Conservation (phyloP, 2,888 invertebrate genomes). For the Troides helena region DNA sequence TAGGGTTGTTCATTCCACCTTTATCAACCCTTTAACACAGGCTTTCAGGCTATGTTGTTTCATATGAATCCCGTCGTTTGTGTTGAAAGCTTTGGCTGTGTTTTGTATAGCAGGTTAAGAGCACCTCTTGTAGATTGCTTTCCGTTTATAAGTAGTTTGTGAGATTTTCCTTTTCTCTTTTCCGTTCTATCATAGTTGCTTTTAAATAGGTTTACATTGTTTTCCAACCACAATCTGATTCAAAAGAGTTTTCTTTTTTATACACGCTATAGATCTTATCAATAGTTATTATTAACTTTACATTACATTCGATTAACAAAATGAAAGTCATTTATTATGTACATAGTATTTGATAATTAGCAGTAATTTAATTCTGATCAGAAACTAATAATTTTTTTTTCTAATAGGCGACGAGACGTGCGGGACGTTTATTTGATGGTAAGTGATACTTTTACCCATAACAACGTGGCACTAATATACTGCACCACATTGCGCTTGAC, state of each 20-base stretch:
- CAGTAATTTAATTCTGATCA: too few relatives aligned
- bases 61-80: constrained; percentile 37
- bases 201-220: constrained; percentile 17
- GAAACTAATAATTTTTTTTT: too few relatives aligned
- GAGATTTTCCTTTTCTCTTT: constrained; percentile 11
- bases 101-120: constrained; percentile 69
- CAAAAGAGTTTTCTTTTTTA: background rate
- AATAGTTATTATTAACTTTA: too few relatives aligned
- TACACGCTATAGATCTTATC: too few relatives aligned
- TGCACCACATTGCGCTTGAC: too few relatives aligned
- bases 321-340: too few relatives aligned
- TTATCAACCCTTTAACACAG: background rate
- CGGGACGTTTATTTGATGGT: too few relatives aligned
- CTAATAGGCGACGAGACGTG: too few relatives aligned
- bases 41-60: constrained; percentile 35
- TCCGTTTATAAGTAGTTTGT: constrained; percentile 38
- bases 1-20: background rate
- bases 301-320: too few relatives aligned
- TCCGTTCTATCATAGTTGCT: constrained; percentile 4
- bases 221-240: constrained; percentile 1
- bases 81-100: constrained; percentile 53
- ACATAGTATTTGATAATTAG: too few relatives aligned
- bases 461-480: too few relatives aligned
- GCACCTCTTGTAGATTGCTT: constrained; percentile 61
- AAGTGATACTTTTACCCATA: too few relatives aligned